These are phyloP conservation scores for Trissoscelio sp. DNA, from an alignment of 2,888 invertebrate genomes.

Conservation along the genomic window DNA sequence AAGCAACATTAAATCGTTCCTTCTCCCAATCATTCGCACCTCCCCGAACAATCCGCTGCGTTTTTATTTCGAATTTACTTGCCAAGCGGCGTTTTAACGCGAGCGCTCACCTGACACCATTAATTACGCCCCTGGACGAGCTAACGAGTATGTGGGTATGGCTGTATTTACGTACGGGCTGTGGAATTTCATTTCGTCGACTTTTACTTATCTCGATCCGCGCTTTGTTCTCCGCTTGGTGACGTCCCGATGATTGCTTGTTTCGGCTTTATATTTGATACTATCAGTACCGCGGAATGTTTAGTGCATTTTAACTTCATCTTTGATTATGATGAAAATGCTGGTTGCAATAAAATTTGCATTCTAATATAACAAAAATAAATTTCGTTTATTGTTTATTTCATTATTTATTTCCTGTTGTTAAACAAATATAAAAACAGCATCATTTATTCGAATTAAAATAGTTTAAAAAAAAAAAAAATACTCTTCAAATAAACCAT, in stretches of 20 bases:
- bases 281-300: slow-evolving; percentile 23
- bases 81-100: slow-evolving; percentile 67
- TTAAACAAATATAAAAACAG: no score
- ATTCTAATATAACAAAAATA: no score
- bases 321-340: slow-evolving; percentile 34
- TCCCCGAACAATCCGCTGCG: slow-evolving; percentile 61
- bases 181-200: slow-evolving; percentile 68
- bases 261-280: slow-evolving; percentile 55
- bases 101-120: slow-evolving; percentile 69
- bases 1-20: slow-evolving; percentile 68
- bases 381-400: no score
- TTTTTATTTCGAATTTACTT: slow-evolving; percentile 68
- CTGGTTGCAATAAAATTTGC: background rate
- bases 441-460: no score
- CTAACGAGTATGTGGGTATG: slow-evolving; percentile 63
- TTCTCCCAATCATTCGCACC: slow-evolving; percentile 67
- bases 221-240: slow-evolving; percentile 64
- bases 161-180: slow-evolving; percentile 61
- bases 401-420: no score
- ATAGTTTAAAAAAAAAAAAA: no score
- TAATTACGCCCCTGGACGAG: slow-evolving; percentile 68
- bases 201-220: slow-evolving; percentile 67
- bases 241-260: slow-evolving; percentile 67
- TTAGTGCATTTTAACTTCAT: slow-evolving; percentile 34
- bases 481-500: no score